phyloP scores from a whole-genome alignment of 2,888 invertebrate species.

The Pachydiplax longipennis region DNA sequence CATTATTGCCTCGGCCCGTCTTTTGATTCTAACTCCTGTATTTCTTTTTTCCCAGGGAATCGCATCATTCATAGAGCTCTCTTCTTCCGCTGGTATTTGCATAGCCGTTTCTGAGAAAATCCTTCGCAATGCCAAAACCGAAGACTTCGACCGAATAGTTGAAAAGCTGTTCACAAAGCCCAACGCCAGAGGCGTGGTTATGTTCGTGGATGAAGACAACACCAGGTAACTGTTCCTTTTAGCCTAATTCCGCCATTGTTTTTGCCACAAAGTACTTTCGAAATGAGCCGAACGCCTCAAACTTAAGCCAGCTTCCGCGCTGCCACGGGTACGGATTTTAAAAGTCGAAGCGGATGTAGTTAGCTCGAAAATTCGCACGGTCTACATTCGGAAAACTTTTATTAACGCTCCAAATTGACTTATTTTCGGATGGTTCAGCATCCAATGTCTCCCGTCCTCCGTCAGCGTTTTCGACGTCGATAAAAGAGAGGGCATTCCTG shows the following conservation, averaged over 20 bases:
- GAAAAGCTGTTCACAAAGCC: conserved; percentile 65
- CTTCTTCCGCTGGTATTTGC: conserved; percentile 63
- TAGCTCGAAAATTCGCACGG: no score
- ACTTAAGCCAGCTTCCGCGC: no score
- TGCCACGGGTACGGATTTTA: no score
- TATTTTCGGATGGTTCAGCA: no score
- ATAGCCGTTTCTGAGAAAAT: conserved; percentile 67
- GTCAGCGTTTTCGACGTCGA: no score
- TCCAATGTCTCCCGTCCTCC: no score
- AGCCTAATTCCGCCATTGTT: not conserved
- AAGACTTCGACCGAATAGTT: conserved; percentile 69
- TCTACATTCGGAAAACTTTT: no score
- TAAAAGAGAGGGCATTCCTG: no score
- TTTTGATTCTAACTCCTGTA: conserved; percentile 31
- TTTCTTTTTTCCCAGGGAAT: conserved; percentile 61
- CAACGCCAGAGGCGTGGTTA: conserved; percentile 71
- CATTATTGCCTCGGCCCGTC: not conserved
- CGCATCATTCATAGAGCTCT: conserved; percentile 66
- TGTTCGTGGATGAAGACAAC: conserved; percentile 78
- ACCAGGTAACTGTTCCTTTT: conserved; percentile 59
- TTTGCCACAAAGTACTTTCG: not conserved
- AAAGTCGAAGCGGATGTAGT: no score
- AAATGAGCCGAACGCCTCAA: not conserved
- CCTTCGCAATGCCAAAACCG: conserved; percentile 64
- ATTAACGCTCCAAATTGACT: no score